Base-by-base conservation (phyloP, 2,888 invertebrate genomes). In the Erebia aethiops region DNA sequence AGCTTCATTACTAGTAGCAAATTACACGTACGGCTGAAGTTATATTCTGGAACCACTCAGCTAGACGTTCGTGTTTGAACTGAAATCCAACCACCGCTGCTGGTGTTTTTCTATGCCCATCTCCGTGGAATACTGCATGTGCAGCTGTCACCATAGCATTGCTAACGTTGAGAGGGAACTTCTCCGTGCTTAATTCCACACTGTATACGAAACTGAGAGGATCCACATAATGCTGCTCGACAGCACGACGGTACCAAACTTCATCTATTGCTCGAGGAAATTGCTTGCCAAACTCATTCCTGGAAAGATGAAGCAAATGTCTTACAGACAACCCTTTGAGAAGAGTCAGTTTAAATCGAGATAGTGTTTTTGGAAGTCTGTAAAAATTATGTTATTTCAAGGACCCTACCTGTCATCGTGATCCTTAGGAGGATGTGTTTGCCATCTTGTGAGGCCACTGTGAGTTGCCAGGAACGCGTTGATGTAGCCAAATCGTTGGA, bases 401-500 rank as follows among this genome's bases (percentile, higher is more conserved):
- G 13, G 8, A 2, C 21, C 85, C 84, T 81, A 93, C 93, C 84
- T 91, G 56, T 90, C 90, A 71, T 92, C 91, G 18, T 88, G 85
- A 67, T 91, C 91, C 71, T 83, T 89, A 0, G 90, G 90, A 1
- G 93, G 93, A 71, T 92, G 93, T 68, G 97, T 97, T 81, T 97
- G 96, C 98, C 98, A 98, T 73, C 98, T 94, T 0, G 98, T 97
- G 3, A 98, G 94, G 0, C 98, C 98, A 83, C 97, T 98, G 85
- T 98, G 97, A 0, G 98, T 98, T 58, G 98, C 97, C 83, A 98
- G 93, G 88, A 98, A 98, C 1, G 97, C 97, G 62, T 97, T 95
- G 61, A 96, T 97, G 81, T 97, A 96, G 64, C 98, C 97, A 82
- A 97, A 97, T 68, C 97, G 95, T 89, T 97, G 96, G 80, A 97